A percentile compares a stretch with the other conserved stretches of the same genome.
These are phyloP conservation scores for Pantherophis guttatus DNA, from an alignment of 2,113 vertebrate species.

Conservation along the genomic window DNA sequence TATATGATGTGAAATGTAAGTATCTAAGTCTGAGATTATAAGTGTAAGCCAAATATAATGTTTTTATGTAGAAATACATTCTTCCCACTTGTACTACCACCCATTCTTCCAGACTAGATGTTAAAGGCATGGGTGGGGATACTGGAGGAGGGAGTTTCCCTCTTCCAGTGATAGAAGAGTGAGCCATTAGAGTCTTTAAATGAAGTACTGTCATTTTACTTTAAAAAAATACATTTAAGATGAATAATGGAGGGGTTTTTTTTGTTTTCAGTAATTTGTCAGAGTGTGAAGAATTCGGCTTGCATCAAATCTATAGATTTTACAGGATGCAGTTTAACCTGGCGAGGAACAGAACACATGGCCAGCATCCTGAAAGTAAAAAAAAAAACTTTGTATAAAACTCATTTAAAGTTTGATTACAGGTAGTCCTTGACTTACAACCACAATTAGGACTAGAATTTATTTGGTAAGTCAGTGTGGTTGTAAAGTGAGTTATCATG, in stretches of 20 bases:
- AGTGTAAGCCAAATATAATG: background rate
- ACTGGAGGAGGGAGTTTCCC: background rate
- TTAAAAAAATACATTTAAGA: background rate
- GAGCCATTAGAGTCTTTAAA: background rate
- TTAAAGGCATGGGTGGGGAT: background rate
- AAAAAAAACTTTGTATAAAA: constrained; percentile 44
- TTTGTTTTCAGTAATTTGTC: constrained; percentile 82
- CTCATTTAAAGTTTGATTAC: background rate
- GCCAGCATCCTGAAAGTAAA: constrained; percentile 90
- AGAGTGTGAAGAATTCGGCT: constrained; percentile 87
- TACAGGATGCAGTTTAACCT: constrained; percentile 89
- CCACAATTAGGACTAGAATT: background rate
- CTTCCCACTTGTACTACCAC: background rate
- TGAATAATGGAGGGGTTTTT: background rate
- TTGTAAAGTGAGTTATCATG: background rate
- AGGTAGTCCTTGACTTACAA: background rate
- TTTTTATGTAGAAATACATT: background rate
- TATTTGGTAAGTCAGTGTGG: background rate
- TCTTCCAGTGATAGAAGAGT: background rate
- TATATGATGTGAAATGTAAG: background rate
- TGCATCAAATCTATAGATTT: constrained; percentile 86
- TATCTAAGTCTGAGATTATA: background rate
- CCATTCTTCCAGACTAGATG: background rate
- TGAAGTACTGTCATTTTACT: background rate
- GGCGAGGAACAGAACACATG: constrained; percentile 88